A percentile compares a stretch with the other conserved stretches of the same genome.
Conservation (phyloP, 1,140 invertebrate species). For the Nebria ingens region DNA sequence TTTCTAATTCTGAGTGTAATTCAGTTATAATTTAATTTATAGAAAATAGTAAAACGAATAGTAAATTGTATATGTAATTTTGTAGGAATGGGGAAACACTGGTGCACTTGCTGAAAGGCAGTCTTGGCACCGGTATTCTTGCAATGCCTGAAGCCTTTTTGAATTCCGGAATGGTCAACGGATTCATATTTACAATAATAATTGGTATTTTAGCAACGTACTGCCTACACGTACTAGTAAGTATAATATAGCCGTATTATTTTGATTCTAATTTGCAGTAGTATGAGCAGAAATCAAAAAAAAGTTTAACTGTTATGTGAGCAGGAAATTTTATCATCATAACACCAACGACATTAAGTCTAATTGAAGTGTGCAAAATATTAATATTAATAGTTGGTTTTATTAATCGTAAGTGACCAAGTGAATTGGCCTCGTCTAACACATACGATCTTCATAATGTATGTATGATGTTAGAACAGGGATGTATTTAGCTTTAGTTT, state of each 20-base stretch:
- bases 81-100: slow-evolving; percentile 45
- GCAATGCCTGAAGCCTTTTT: slow-evolving; percentile 58
- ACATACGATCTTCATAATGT: too few relatives aligned
- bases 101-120: slow-evolving; percentile 49
- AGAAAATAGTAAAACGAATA: not conserved
- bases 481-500: too few relatives aligned
- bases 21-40: too few relatives aligned
- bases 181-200: slow-evolving; percentile 39
- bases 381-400: not conserved
- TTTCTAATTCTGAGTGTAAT: too few relatives aligned
- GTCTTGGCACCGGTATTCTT: slow-evolving; percentile 57
- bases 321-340: too few relatives aligned
- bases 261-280: too few relatives aligned
- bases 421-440: not conserved
- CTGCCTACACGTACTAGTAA: slow-evolving; percentile 51
- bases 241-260: too few relatives aligned
- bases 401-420: not conserved
- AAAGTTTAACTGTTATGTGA: too few relatives aligned
- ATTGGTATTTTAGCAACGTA: slow-evolving; percentile 52
- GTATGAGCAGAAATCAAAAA: too few relatives aligned
- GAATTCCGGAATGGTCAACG: slow-evolving; percentile 49
- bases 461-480: too few relatives aligned
- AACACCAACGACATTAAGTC: not conserved
- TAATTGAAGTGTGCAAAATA: not conserved
- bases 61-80: slow-evolving; percentile 15